A percentile compares a stretch with the other conserved stretches of the same genome.
These are phyloP conservation scores for Hozukius guyotensis DNA, from an alignment of 2,797 vertebrate species.

Conservation along the genomic window DNA sequence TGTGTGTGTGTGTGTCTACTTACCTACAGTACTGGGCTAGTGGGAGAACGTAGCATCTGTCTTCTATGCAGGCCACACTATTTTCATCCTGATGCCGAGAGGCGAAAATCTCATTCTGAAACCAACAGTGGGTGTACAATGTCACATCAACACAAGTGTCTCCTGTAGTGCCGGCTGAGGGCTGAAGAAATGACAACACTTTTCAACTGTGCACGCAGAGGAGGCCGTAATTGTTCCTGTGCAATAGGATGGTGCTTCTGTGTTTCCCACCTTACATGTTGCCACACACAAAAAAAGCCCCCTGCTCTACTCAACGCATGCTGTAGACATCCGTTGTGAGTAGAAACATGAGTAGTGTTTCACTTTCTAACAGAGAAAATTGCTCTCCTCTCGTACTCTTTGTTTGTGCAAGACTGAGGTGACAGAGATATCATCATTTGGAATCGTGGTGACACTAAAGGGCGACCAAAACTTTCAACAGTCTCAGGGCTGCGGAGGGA, in stretches of 20 bases:
- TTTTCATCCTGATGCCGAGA: slow-evolving; percentile 99
- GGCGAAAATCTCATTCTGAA: slow-evolving; percentile 98
- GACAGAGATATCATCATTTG: slow-evolving; percentile 37
- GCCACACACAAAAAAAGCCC: neutral
- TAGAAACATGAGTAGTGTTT: neutral
- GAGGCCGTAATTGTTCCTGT: slow-evolving; percentile 10
- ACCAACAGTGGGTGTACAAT: slow-evolving; percentile 61
- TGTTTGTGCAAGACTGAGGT: slow-evolving; percentile 10
- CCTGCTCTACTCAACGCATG: neutral
- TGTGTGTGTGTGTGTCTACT: slow-evolving; percentile 52
- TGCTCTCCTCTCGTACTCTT: neutral
- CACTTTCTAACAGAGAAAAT: slow-evolving; percentile 3
- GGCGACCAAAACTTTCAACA: slow-evolving; percentile 35
- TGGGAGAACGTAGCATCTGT: slow-evolving; percentile 98
- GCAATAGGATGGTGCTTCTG: neutral
- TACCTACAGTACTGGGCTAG: slow-evolving; percentile 99
- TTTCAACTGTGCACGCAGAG: neutral
- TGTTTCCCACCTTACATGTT: neutral
- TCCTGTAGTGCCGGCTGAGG: slow-evolving; percentile 9
- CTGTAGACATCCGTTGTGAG: slow-evolving; percentile 1
- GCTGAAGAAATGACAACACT: slow-evolving; percentile 24
- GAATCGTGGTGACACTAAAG: slow-evolving; percentile 30
- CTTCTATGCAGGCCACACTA: slow-evolving; percentile 99
- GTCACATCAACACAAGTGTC: slow-evolving; percentile 56
- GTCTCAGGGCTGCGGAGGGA: slow-evolving; percentile 37